A percentile compares a stretch with the other conserved stretches of the same genome.
Conservation (phyloP, 2,888 invertebrate species). For the Uloborus plumipes region DNA sequence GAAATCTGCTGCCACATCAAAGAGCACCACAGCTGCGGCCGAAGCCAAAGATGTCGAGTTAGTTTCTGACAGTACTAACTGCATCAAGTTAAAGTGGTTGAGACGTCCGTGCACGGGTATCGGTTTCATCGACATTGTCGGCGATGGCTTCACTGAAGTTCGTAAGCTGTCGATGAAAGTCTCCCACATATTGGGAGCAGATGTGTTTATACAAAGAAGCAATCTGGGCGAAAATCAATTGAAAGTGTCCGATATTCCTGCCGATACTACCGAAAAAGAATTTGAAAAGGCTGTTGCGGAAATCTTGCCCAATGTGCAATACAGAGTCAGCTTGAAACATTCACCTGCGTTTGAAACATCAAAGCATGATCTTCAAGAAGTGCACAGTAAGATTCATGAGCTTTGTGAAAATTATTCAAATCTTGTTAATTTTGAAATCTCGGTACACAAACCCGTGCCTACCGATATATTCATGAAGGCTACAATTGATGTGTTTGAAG, state of each 20-base stretch:
- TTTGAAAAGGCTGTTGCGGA: constrained; percentile 8
- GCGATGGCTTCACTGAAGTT: constrained; percentile 25
- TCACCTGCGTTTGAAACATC: constrained; percentile 42
- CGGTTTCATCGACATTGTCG: constrained; percentile 13
- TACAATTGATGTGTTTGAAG: constrained; percentile 23
- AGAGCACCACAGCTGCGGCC: background rate
- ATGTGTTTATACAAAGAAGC: constrained; percentile 25
- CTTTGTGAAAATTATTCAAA: constrained; percentile 10
- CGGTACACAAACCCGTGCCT: constrained; percentile 12
- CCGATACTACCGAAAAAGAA: constrained; percentile 21
- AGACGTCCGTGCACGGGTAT: constrained; percentile 34
- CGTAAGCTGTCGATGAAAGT: constrained; percentile 13
- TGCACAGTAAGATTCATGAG: constrained; percentile 19
- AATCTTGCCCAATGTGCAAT: constrained; percentile 12
- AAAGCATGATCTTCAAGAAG: constrained; percentile 11
- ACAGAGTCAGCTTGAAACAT: constrained; percentile 20
- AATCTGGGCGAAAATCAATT: constrained; percentile 19
- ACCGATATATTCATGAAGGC: constrained; percentile 47
- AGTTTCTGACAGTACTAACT: too few species aligned
- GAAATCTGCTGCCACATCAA: too few species aligned
- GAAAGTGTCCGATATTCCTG: constrained; percentile 21
- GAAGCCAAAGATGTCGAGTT: background rate
- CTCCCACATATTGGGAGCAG: constrained; percentile 8
- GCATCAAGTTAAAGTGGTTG: constrained; percentile 25
- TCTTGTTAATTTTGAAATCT: constrained; percentile 24